Evolutionary conservation across 2,113 vertebrate species (phyloP).

Genomic region (Osmerus mordax): DNA sequence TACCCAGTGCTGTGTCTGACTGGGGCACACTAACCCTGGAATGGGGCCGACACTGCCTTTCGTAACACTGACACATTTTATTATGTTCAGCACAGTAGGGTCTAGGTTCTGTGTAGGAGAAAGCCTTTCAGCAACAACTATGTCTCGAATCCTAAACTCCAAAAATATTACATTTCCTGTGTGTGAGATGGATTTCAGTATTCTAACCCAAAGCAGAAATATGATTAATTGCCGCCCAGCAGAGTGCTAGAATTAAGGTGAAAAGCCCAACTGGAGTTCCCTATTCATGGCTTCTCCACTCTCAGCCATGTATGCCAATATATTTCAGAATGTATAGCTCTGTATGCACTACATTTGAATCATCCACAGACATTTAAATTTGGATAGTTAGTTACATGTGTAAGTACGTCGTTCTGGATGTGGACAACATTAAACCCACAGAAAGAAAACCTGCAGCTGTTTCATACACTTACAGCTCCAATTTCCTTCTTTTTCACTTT

Average conservation of each 20-base stretch:
- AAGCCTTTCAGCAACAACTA: conserved; percentile 50
- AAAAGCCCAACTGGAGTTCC: conserved; percentile 61
- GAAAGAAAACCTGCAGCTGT: conserved; percentile 35
- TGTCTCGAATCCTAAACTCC: conserved; percentile 49
- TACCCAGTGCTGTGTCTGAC: conserved; percentile 43
- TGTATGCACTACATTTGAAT: conserved; percentile 61
- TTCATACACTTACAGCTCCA: conserved; percentile 49
- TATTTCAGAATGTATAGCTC: conserved; percentile 35
- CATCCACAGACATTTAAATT: conserved; percentile 69
- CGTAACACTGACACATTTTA: conserved; percentile 43
- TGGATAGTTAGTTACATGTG: conserved; percentile 61
- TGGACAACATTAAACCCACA: conserved; percentile 55
- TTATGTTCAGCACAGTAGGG: conserved; percentile 19
- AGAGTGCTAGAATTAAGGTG: conserved; percentile 56
- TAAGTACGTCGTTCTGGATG: conserved; percentile 59
- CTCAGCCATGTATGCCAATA: conserved; percentile 53
- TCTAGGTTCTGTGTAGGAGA: conserved; percentile 33
- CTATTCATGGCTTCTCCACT: conserved; percentile 50
- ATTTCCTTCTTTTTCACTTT: conserved; percentile 38
- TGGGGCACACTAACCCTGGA: conserved; percentile 26
- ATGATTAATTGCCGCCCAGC: conserved; percentile 68
- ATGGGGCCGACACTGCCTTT: conserved; percentile 21
- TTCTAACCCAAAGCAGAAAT: conserved; percentile 71
- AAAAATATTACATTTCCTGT: conserved; percentile 60
- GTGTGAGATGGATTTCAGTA: conserved; percentile 67